Conservation (phyloP, 2,888 invertebrate genomes). For the Drosophila paranaensis region DNA sequence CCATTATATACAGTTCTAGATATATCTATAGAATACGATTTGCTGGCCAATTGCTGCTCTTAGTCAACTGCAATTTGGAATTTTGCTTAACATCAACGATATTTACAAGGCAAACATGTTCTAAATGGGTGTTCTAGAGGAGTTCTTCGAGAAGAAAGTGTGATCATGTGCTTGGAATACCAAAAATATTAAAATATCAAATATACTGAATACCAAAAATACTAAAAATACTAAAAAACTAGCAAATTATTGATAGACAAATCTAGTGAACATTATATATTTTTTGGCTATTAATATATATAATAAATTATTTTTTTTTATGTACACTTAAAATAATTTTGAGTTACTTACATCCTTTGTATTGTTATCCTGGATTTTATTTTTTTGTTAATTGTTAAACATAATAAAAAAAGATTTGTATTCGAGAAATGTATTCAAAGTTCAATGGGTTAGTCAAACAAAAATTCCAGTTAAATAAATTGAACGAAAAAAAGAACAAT, state of each 20-base stretch:
- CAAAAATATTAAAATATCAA: slow-evolving; percentile 19
- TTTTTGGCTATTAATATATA: neutral
- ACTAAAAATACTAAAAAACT: neutral
- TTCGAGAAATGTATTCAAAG: slow-evolving; percentile 58
- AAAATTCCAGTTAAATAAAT: neutral
- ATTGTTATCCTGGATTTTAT: slow-evolving; percentile 77
- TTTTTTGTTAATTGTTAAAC: slow-evolving; percentile 58
- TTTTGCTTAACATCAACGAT: slow-evolving; percentile 34
- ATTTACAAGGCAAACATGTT: slow-evolving; percentile 16
- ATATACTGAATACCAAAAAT: slow-evolving; percentile 12
- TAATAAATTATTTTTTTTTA: neutral
- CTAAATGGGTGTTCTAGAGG: slow-evolving; percentile 5
- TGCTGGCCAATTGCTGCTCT: slow-evolving; percentile 43
- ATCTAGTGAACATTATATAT: neutral
- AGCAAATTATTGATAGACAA: neutral
- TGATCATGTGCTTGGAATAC: neutral
- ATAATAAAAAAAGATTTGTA: slow-evolving; percentile 60
- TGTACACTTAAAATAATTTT: slow-evolving; percentile 11
- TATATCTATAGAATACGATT: slow-evolving; percentile 6
- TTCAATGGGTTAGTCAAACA: slow-evolving; percentile 14
- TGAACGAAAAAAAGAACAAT: neutral
- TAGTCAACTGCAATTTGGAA: slow-evolving; percentile 60
- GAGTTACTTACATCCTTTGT: slow-evolving; percentile 84
- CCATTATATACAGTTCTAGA: slow-evolving; percentile 4
- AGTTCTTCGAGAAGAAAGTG: slow-evolving; percentile 8